Conservation (phyloP, 2,888 invertebrate genomes). For the Syrista parreyssii region DNA sequence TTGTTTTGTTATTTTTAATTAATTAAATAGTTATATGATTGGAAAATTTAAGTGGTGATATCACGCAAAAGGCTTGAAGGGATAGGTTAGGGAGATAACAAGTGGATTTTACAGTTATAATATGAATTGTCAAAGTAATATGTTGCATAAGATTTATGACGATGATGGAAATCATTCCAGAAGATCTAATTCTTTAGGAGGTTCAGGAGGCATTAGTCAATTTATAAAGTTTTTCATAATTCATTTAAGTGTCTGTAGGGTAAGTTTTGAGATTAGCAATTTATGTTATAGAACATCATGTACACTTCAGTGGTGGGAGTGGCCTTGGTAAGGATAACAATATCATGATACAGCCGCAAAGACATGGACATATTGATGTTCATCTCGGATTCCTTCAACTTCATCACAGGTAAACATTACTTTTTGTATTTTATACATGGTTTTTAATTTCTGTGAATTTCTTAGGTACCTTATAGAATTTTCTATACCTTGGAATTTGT, state of each 20-base stretch:
- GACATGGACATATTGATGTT: conserved; percentile 57
- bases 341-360: conserved; percentile 59
- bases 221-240: neutral
- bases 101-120: neutral
- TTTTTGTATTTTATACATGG: neutral
- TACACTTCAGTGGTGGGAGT: conserved; percentile 58
- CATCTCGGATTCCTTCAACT: conserved; percentile 58
- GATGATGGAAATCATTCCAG: neutral
- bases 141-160: neutral
- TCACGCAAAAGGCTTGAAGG: neutral
- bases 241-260: neutral
- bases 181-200: neutral
- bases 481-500: conserved; percentile 55
- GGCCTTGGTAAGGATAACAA: conserved; percentile 56
- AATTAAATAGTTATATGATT: neutral
- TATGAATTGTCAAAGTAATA: neutral
- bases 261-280: neutral
- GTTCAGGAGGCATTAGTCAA: neutral
- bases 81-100: neutral
- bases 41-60: neutral
- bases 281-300: conserved; percentile 53
- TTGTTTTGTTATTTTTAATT: neutral
- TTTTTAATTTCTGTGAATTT: neutral
- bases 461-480: conserved; percentile 55
- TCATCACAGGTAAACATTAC: conserved; percentile 47